These are phyloP conservation scores for Lindbergichthys nudifrons DNA, from an alignment of 2,797 vertebrate genomes.

Conservation along the genomic window DNA sequence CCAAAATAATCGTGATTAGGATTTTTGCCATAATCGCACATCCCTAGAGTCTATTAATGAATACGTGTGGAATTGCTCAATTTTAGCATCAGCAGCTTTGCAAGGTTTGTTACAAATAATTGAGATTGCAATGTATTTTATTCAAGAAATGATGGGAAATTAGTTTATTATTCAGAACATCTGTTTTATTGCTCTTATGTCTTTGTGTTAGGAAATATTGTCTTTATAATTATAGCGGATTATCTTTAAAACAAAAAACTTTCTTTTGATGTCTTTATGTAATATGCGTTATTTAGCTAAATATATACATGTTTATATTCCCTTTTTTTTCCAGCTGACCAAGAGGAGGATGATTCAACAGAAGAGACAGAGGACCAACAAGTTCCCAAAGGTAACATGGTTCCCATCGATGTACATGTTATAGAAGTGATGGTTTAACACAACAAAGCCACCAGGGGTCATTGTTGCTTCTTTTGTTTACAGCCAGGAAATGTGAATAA, in stretches of 20 bases:
- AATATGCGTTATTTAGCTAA: background rate
- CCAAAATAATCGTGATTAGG: no score
- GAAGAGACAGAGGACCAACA: conserved; percentile 68
- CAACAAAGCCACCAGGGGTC: conserved; percentile 66
- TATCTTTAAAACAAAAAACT: background rate
- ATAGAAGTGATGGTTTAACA: background rate
- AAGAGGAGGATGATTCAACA: conserved; percentile 73
- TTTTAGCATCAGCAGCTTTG: background rate
- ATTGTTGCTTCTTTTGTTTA: conserved; percentile 48
- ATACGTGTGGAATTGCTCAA: background rate
- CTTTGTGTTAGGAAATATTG: background rate
- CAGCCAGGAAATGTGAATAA: background rate
- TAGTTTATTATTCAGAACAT: background rate
- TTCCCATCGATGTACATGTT: background rate
- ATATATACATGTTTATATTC: background rate
- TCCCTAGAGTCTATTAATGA: background rate
- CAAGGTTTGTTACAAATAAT: background rate
- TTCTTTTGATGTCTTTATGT: background rate
- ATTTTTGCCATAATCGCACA: no score
- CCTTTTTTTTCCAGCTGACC: conserved; percentile 71
- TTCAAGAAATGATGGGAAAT: background rate
- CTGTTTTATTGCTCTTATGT: background rate
- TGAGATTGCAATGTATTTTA: background rate
- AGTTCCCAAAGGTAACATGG: conserved; percentile 76
- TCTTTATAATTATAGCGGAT: no score